Conservation (phyloP, 2,888 invertebrate genomes). For the Anthophora plumipes region DNA sequence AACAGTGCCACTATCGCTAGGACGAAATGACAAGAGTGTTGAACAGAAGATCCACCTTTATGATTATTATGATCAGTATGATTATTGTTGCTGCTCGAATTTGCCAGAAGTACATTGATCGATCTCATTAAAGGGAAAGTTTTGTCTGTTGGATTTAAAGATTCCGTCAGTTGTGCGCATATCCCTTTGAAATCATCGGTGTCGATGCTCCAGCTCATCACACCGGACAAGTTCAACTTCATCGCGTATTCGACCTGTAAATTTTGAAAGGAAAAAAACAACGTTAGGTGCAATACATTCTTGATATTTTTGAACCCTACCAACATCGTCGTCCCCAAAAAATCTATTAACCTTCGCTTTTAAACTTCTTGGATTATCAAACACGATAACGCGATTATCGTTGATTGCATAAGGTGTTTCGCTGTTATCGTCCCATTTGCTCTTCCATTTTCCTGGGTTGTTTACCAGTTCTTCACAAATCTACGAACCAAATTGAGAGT, state of each 20-base stretch:
- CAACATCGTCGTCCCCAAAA: too few species aligned
- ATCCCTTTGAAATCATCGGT: constrained; percentile 93
- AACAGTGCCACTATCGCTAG: constrained; percentile 26
- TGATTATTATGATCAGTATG: not conserved
- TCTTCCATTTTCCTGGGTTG: constrained; percentile 86
- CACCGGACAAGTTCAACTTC: constrained; percentile 87
- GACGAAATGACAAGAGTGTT: not conserved
- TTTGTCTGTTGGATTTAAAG: constrained; percentile 54
- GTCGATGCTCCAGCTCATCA: constrained; percentile 96
- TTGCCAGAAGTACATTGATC: constrained; percentile 88
- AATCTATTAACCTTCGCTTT: constrained; percentile 88
- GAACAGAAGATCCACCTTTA: not conserved
- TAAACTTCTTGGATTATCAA: constrained; percentile 91
- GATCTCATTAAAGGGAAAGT: constrained; percentile 91
- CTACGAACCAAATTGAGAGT: constrained; percentile 55
- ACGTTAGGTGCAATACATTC: not conserved
- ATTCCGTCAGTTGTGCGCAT: constrained; percentile 84
- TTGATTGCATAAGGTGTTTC: constrained; percentile 88
- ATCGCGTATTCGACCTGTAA: constrained; percentile 73
- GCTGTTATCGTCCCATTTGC: constrained; percentile 89
- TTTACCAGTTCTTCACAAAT: constrained; percentile 76
- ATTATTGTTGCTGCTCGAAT: constrained; percentile 66
- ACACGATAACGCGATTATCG: constrained; percentile 89
- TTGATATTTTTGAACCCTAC: not conserved
- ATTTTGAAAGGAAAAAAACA: not conserved